phyloP scores from a whole-genome alignment of 2,888 invertebrate species.

The Tenodera sinensis region DNA sequence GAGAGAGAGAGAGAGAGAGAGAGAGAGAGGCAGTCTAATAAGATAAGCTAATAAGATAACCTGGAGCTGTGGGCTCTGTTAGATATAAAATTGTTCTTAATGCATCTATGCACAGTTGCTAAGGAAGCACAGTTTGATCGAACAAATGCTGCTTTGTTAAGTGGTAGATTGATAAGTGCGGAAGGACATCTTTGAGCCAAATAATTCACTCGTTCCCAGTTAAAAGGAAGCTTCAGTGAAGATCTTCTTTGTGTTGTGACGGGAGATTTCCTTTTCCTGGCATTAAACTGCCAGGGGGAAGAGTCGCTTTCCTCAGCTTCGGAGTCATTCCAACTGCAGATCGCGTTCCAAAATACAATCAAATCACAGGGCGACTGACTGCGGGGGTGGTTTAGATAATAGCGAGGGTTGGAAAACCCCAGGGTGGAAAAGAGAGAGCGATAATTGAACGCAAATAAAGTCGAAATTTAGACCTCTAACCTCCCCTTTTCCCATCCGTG shows the following conservation, averaged over 20 bases:
- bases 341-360: slow-evolving; percentile 16
- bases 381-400: background rate
- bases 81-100: no score
- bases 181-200: background rate
- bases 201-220: background rate
- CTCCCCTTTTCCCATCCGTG: background rate
- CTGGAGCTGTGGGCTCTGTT: no score
- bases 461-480: slow-evolving; percentile 22
- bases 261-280: background rate
- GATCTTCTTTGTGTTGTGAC: background rate
- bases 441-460: slow-evolving; percentile 29
- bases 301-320: background rate
- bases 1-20: no score
- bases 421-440: slow-evolving; percentile 6
- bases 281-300: background rate
- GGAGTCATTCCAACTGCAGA: background rate
- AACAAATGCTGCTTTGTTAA: no score
- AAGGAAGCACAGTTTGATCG: no score
- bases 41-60: no score
- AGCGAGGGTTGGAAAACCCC: background rate
- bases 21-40: no score
- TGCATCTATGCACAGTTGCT: no score
- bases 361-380: background rate
- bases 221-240: background rate
- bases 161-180: background rate